phyloP scores from a whole-genome alignment of 2,113 vertebrate species.

The Ahaetulla prasina region DNA sequence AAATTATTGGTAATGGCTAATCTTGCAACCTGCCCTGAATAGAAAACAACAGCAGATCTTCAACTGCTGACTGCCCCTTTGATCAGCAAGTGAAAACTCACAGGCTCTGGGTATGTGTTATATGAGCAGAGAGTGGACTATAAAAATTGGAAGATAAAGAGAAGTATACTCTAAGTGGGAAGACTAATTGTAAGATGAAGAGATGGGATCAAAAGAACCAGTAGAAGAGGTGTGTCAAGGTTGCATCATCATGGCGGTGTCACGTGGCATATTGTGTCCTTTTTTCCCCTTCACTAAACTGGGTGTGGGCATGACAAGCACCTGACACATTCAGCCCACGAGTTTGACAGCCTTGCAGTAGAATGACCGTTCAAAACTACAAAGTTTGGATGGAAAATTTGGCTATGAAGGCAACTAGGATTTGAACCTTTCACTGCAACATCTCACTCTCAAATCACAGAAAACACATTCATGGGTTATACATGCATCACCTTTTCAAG shows the following conservation, averaged over 20 bases:
- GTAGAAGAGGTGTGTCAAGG: no score
- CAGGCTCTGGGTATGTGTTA: background rate
- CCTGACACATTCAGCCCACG: no score
- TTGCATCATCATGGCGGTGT: no score
- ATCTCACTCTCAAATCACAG: background rate
- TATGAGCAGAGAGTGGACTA: background rate
- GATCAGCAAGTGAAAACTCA: background rate
- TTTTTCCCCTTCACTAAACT: no score
- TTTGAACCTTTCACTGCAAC: background rate
- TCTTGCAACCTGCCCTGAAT: constrained; percentile 1
- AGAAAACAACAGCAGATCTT: background rate
- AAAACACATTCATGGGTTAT: background rate
- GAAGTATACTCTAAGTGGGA: background rate
- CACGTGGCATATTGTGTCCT: no score
- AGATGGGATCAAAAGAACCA: background rate
- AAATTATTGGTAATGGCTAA: background rate
- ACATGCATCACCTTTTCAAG: background rate
- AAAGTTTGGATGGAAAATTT: background rate
- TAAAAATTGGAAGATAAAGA: background rate
- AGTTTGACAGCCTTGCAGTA: no score
- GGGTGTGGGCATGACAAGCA: no score
- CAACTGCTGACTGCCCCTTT: background rate
- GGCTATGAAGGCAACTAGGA: background rate
- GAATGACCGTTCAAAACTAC: background rate
- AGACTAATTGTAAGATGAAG: background rate